A percentile compares a stretch with the other conserved stretches of the same genome.
Evolutionary conservation across 2,113 vertebrate species (phyloP).

Genomic region (Phyllostomus discolor): DNA sequence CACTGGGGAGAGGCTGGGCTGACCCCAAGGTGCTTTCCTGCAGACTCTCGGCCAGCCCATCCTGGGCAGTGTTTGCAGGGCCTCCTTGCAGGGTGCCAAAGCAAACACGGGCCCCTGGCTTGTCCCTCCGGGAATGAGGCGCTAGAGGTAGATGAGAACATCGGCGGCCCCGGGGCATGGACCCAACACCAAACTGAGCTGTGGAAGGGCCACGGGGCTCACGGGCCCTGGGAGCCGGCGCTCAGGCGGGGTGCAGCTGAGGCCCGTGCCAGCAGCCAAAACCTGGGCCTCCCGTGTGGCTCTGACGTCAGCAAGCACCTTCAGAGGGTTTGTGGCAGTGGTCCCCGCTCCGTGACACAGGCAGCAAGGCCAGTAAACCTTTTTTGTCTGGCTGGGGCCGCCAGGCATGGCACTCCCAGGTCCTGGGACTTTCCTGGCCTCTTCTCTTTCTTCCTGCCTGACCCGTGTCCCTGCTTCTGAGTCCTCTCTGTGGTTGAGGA

Average conservation of each 20-base stretch:
- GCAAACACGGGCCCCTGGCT: background rate
- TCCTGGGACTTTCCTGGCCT: background rate
- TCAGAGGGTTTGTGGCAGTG: rapidly evolving
- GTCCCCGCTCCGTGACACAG: background rate
- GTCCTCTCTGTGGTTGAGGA: background rate
- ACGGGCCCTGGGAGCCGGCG: background rate
- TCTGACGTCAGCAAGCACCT: background rate
- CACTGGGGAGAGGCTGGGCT: background rate
- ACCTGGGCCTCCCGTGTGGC: background rate
- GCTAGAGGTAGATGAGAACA: background rate
- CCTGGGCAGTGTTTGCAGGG: background rate
- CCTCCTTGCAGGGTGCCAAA: conserved; percentile 12
- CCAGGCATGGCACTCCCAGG: too few relatives aligned
- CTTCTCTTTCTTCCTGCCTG: background rate
- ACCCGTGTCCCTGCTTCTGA: background rate
- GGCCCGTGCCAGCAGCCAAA: background rate
- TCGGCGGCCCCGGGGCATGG: background rate
- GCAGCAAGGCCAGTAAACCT: background rate
- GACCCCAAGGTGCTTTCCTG: background rate
- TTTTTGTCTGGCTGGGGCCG: background rate
- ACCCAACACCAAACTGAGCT: background rate
- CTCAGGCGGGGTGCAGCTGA: background rate
- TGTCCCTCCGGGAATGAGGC: background rate
- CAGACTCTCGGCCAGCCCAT: background rate
- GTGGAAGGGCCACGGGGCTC: background rate